phyloP scores from a whole-genome alignment of 2,113 vertebrate genomes.

The Solea solea region DNA sequence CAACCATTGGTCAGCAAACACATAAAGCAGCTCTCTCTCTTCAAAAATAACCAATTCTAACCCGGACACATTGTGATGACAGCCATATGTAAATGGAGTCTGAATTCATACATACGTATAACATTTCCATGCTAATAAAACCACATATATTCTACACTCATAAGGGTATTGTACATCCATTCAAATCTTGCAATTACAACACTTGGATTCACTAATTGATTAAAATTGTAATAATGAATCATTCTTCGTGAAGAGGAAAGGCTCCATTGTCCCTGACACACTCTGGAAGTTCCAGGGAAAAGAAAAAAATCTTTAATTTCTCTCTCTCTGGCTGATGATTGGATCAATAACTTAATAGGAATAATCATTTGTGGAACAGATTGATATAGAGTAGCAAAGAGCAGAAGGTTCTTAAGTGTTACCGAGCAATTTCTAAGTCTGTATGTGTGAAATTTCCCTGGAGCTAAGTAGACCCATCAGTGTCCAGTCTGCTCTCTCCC shows the following conservation, averaged over 20 bases:
- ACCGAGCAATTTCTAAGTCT: constrained; percentile 61
- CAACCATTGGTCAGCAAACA: too few relatives aligned
- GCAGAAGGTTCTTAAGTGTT: constrained; percentile 45
- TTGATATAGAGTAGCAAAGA: constrained; percentile 34
- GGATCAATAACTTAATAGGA: constrained; percentile 52
- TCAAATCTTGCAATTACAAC: constrained; percentile 12
- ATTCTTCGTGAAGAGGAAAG: constrained; percentile 30
- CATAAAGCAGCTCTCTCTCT: too few relatives aligned
- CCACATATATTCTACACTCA: not conserved
- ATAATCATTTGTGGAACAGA: constrained; percentile 47
- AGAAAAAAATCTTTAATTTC: not conserved
- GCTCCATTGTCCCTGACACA: constrained; percentile 20
- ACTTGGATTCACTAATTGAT: constrained; percentile 27
- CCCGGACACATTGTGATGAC: too few relatives aligned
- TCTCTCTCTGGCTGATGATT: constrained; percentile 33
- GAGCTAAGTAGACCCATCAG: constrained; percentile 52
- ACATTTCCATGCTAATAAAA: too few relatives aligned
- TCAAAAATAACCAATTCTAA: too few relatives aligned
- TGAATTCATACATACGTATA: too few relatives aligned
- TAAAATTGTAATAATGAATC: constrained; percentile 32
- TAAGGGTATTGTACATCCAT: not conserved
- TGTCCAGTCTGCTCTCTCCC: constrained; percentile 56
- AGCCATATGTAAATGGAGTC: not conserved
- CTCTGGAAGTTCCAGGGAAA: constrained; percentile 15
- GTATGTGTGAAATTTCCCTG: constrained; percentile 63